Conservation (phyloP, 92 coral and sea anemone genomes). For the Porites divaricata region DNA sequence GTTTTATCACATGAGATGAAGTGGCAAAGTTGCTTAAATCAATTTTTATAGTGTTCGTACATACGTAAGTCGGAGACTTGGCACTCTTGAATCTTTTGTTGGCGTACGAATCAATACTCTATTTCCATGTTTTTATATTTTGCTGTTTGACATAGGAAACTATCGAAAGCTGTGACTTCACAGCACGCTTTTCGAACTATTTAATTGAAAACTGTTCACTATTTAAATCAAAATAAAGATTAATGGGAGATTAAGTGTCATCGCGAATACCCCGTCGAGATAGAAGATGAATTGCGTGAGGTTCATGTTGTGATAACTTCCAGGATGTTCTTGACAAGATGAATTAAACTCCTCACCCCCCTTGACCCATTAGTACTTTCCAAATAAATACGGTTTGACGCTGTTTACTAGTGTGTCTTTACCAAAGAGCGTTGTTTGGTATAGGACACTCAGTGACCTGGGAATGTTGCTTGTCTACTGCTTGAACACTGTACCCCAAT, state of each 20-base stretch:
- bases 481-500: background rate
- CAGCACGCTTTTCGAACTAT: constrained; percentile 8
- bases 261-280: constrained; percentile 27
- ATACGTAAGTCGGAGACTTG: no score
- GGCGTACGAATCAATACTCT: background rate
- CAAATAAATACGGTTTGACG: background rate
- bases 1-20: no score
- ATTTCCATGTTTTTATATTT: background rate
- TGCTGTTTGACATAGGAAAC: background rate
- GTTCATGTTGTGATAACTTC: constrained; percentile 17
- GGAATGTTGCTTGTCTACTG: background rate
- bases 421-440: background rate
- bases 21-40: no score
- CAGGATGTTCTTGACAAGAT: constrained; percentile 9
- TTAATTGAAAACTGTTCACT: background rate
- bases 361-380: constrained; percentile 11
- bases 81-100: no score
- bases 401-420: constrained; percentile 17
- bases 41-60: no score
- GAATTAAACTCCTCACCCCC: constrained; percentile 18
- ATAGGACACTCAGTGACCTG: background rate
- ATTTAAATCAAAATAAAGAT: background rate
- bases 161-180: background rate
- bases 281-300: constrained; percentile 30
- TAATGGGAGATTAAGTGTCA: background rate